Evolutionary conservation across 2,888 invertebrate genomes (phyloP), one percentile per base, ranked within the genome.

Genomic region (Sminthurides aquaticus): DNA sequence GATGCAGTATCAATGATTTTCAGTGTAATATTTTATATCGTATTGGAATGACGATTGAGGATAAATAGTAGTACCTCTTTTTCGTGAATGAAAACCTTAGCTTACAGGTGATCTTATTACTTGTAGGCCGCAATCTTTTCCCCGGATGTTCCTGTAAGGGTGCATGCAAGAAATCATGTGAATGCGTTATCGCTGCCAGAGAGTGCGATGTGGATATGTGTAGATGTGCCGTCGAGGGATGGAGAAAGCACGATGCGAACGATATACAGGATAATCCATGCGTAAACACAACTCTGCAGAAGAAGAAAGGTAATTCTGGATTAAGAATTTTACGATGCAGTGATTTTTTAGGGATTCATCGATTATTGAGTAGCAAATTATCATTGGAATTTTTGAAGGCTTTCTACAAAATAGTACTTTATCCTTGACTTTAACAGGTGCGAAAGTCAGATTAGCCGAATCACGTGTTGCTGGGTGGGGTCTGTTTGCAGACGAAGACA

Each of bases 131-230:
- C 3, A 60, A 49, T 25, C 24, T 60, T 3, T 60, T 25, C 49
- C 60, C 60, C 5, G 60, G 60, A 18, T 60, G 60, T 20, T 26
- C 25, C 3, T 60, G 60, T 20, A 22, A 25, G 5, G 49, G 60
- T n/a, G 27, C 11, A 2, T 60, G 60, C n/a, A 28, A 28, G 18
- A 48, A 22, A 2, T 25, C 25, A 5, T 60, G 60, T 26, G 25
- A 60, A 11, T 60, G 60, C 22, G 2, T 26, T 18, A 25, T 60
- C 2, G 60, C 60, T 26, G 2, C 8, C 2, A 8, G 60, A n/a
- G 60, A 60, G 26, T 60, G 60, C 20, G 60, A 60, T 26, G 28
- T 60, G 3, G 60, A 60, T 49, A 48, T 60, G 2, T 60, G 60
- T 43, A 25, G 60, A 24, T 60, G 60, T 43, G 34, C 34, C 2